Percentiles rank a stretch among this genome's conserved stretches.
Conservation (phyloP, 2,113 vertebrate genomes). For the Limanda limanda region DNA sequence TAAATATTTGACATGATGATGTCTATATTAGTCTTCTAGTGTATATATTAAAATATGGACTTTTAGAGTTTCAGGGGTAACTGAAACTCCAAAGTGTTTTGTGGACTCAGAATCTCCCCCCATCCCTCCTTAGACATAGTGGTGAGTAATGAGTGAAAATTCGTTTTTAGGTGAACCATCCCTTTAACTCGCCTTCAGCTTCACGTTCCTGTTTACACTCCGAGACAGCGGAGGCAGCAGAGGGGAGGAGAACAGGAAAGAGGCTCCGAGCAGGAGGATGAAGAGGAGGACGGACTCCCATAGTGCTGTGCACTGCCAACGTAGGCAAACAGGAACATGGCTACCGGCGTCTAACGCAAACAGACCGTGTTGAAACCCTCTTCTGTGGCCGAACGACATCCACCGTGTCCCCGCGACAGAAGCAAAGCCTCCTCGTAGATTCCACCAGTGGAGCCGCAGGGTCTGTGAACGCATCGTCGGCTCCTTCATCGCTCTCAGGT, state of each 20-base stretch:
- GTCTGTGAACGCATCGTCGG: constrained; percentile 22
- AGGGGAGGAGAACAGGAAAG: neutral
- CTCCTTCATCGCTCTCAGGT: constrained; percentile 58
- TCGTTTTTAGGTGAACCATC: neutral
- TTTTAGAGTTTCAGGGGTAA: no score
- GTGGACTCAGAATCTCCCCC: no score
- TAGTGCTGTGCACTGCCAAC: constrained; percentile 79
- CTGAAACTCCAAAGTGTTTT: no score
- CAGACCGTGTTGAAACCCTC: neutral
- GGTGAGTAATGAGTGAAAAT: neutral
- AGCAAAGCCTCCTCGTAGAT: neutral
- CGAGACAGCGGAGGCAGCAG: neutral
- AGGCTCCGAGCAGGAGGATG: neutral
- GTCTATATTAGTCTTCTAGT: neutral
- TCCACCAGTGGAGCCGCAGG: constrained; percentile 25
- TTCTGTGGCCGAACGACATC: constrained; percentile 14
- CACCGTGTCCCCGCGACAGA: constrained; percentile 6
- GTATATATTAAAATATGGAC: neutral
- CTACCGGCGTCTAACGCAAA: constrained; percentile 67
- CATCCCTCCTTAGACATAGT: no score
- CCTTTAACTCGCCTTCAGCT: neutral
- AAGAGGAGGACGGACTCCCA: constrained; percentile 44
- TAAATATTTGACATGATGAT: neutral
- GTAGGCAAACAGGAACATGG: constrained; percentile 82
- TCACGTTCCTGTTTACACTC: neutral